Evolutionary conservation across 2,113 vertebrate species (phyloP), one percentile per base, ranked within the genome.

Genomic region (Hemichromis elongatus): DNA sequence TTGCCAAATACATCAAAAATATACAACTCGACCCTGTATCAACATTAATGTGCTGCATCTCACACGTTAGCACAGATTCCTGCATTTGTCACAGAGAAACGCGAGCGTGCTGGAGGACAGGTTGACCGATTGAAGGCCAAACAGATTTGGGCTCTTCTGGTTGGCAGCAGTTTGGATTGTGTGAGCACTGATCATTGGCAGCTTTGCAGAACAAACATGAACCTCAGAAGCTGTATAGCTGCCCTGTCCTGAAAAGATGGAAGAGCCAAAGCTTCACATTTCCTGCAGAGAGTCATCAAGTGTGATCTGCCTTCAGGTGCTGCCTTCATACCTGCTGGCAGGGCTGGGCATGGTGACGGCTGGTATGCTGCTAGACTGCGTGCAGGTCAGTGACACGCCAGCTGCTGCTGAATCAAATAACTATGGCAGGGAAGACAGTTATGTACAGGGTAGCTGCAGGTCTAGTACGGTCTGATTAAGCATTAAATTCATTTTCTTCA

Each of bases 271-370:
- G 55, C 79, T 16, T 0, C 91, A 94, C 6, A 81, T 90, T 42
- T 92, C 89, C 82, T 73, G 93, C 85, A 90, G 79, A 45, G 97
- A 98, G 83, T 96, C 96, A 1, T 89, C 96, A 56, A 7, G 82
- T 7, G 63, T 88, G 30, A 96, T 98, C 57, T 95, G 90, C 79
- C 90, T 97, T 4, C 97, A 99, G 94, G 97, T 98, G 84, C 59
- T 97, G 35, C 86, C 96, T 68, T 96, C 97, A 0, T 98, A 97
- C 91, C 42, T 97, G 59, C 87, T 97, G 28, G 97, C 97, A 7
- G 98, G 98, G 54, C 91, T 98, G 84, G 98, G 97, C 35, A 97
- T 97, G 95, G 96, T 97, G 61, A 88, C 93, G 24, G 98, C 98
- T 1, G 98, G 98, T 33, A 87, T 97, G 93, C 95, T 98, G 87